These are phyloP conservation scores for Toxostoma redivivum DNA, from an alignment of 2,113 vertebrate species.

Conservation along the genomic window DNA sequence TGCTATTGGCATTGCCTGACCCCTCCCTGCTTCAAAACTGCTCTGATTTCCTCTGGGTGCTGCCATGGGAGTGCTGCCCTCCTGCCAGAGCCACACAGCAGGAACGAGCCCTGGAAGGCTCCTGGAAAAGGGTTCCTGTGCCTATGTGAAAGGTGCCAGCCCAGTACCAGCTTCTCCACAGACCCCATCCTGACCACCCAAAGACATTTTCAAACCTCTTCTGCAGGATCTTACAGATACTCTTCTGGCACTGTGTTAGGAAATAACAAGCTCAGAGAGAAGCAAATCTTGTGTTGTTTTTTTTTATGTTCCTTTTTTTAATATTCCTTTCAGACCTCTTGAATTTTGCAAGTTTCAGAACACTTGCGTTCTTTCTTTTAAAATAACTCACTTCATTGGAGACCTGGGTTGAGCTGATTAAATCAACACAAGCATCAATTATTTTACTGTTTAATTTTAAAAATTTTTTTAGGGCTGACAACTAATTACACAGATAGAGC, in stretches of 20 bases:
- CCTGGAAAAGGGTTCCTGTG: background rate
- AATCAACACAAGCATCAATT: background rate
- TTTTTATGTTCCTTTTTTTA: background rate
- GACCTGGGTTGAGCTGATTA: background rate
- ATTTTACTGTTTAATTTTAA: background rate
- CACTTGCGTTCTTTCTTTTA: background rate
- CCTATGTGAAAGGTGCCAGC: background rate
- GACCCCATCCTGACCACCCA: background rate
- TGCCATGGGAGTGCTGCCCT: background rate
- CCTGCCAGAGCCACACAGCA: background rate
- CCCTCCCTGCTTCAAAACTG: background rate
- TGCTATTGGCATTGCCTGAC: background rate
- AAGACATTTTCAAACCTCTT: background rate
- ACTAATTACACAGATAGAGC: background rate
- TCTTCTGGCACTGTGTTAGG: background rate
- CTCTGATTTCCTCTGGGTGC: background rate
- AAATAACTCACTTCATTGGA: background rate
- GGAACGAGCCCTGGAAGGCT: background rate
- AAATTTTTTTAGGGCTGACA: background rate
- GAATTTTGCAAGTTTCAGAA: background rate
- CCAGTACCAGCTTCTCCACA: background rate
- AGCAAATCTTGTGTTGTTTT: background rate
- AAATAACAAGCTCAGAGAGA: background rate
- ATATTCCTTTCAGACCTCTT: background rate
- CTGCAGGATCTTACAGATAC: background rate